Base-by-base conservation (phyloP, 2,888 invertebrate genomes). In the Barypeithes pellucidus region DNA sequence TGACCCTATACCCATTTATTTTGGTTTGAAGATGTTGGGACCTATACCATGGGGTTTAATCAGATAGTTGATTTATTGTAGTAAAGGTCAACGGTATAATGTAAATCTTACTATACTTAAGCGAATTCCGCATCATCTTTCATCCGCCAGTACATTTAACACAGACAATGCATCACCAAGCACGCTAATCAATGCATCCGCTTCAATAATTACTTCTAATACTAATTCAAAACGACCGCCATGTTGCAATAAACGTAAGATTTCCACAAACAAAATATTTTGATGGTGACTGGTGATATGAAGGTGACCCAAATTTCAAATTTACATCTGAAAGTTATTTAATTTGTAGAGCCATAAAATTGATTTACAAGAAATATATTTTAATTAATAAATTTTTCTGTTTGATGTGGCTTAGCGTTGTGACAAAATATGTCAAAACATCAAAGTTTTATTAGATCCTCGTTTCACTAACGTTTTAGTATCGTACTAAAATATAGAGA, bases 281-380 rank as follows among this genome's bases (percentile, higher is more conserved):
- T 54, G 54, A 54, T 54, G 54, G 54, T 33, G 54, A 33, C 54
- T 54, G 33, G 50, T 50, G 50, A 50, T 50, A 54, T 54, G 54
- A 54, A 54, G 29, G 54, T 54, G 54, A 54, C 54, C 54, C 14
- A 54, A 54, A 54, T 54, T 54, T 50, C 54, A 54, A 33, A 54
- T 54, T 54, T 54, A 54, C 54, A 54, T 54, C 29, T 54, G 54
- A 54, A 33, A 54, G 29, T 33, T 33, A 54, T 54, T 54, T 54
- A 54, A 54, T 54, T 54, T 54, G 12, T 54, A 33, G 54, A 29
- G 33, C 54, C 54, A 4, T 33, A 9, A 54, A 54, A 29, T n/a
- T 33, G n/a, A 54, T 54, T 54, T 33, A 7, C 16, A 54, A 54
- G 54, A 24, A 24, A 54, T 54, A 54, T 33, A 33, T 54, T 33